phyloP scores from a whole-genome alignment of 2,888 invertebrate species.

The Caenorhabditis imperialis region DNA sequence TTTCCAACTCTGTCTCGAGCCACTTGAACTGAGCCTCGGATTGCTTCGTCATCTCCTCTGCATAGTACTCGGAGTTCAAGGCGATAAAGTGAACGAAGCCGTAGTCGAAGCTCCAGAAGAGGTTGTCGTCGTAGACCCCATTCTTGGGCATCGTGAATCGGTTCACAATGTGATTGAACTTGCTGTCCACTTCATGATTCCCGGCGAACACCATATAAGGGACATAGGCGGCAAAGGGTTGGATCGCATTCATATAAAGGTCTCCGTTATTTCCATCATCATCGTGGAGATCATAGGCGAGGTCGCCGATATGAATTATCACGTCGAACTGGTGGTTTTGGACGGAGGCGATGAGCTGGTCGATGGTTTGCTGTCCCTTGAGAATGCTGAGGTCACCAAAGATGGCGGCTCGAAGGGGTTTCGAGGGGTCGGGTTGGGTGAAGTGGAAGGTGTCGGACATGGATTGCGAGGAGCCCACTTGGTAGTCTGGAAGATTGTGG shows the following conservation, averaged over 20 bases:
- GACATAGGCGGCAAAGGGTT: slow-evolving; percentile 79
- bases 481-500: slow-evolving; percentile 70
- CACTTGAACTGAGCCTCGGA: slow-evolving; percentile 78
- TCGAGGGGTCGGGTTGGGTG: slow-evolving; percentile 57
- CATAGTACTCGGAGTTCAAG: slow-evolving; percentile 91
- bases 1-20: slow-evolving; percentile 71
- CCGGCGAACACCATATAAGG: slow-evolving; percentile 89
- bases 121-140: slow-evolving; percentile 75
- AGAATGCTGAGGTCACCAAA: slow-evolving; percentile 95
- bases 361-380: slow-evolving; percentile 88
- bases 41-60: slow-evolving; percentile 90
- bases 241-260: slow-evolving; percentile 55
- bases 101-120: slow-evolving; percentile 83
- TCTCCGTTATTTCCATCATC: slow-evolving; percentile 85
- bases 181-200: slow-evolving; percentile 82
- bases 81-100: slow-evolving; percentile 92
- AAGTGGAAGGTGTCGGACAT: slow-evolving; percentile 67
- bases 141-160: slow-evolving; percentile 92
- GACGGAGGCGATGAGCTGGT: slow-evolving; percentile 88
- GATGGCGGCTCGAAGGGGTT: slow-evolving; percentile 82
- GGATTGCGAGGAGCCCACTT: slow-evolving; percentile 65
- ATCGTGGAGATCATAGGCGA: slow-evolving; percentile 91
- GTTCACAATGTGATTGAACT: slow-evolving; percentile 92
- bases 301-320: slow-evolving; percentile 84
- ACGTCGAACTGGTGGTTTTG: slow-evolving; percentile 82